These are phyloP conservation scores for Leptopterna dolabrata DNA, from an alignment of 2,888 invertebrate genomes.

Conservation along the genomic window DNA sequence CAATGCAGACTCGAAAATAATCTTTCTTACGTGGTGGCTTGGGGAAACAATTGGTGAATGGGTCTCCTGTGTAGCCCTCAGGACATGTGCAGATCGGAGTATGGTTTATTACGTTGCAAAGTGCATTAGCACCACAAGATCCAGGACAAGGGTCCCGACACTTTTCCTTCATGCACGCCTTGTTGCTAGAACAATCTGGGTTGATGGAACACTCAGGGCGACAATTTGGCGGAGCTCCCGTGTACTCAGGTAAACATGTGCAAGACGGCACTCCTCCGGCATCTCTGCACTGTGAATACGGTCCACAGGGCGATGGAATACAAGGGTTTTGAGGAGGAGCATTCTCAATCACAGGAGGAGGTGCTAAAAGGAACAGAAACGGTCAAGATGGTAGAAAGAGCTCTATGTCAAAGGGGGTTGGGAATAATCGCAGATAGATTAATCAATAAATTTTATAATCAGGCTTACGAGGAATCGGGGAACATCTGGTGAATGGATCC, in stretches of 20 bases:
- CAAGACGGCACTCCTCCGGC: conserved; percentile 67
- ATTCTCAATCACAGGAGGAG: conserved; percentile 51
- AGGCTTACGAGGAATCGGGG: conserved; percentile 65
- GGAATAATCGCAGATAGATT: background rate
- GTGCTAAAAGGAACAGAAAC: conserved; percentile 43
- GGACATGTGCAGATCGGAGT: conserved; percentile 71
- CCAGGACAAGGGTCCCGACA: conserved; percentile 69
- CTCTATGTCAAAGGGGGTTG: too few species aligned
- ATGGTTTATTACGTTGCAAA: conserved; percentile 68
- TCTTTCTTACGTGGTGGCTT: conserved; percentile 56
- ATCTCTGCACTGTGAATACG: conserved; percentile 67
- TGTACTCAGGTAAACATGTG: conserved; percentile 67
- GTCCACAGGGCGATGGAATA: conserved; percentile 74
- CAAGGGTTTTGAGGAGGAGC: conserved; percentile 69
- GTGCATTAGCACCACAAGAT: conserved; percentile 69
- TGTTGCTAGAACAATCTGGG: conserved; percentile 68
- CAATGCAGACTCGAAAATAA: background rate
- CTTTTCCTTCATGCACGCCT: conserved; percentile 68
- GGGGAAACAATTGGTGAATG: conserved; percentile 75
- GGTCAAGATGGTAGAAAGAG: background rate
- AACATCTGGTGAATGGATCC: conserved; percentile 76
- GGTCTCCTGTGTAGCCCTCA: conserved; percentile 77
- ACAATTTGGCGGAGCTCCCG: conserved; percentile 68
- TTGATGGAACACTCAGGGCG: conserved; percentile 69
- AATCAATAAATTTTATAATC: background rate